Evolutionary conservation across 1,140 invertebrate species (phyloP).

Genomic region (Maconellicoccus hirsutus): DNA sequence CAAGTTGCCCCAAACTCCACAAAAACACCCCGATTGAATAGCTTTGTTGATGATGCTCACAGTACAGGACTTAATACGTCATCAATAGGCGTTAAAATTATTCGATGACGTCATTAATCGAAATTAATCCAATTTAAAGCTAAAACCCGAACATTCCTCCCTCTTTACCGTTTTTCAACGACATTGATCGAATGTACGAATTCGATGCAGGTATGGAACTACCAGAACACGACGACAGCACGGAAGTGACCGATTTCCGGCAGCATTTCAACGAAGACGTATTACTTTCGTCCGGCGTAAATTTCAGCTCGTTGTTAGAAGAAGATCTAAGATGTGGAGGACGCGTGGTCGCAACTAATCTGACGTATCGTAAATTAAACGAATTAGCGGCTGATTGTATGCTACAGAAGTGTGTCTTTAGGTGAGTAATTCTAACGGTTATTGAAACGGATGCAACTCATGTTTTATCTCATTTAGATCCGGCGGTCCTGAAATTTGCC

Average conservation of each 20-base stretch:
- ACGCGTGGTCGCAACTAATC: slow-evolving; percentile 47
- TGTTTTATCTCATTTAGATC: too few relatives aligned
- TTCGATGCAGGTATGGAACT: slow-evolving; percentile 50
- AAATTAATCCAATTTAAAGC: too few relatives aligned
- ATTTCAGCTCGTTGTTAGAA: slow-evolving; percentile 53
- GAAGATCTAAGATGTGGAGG: slow-evolving; percentile 58
- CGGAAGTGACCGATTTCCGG: slow-evolving; percentile 50
- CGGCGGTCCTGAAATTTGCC: slow-evolving; percentile 57
- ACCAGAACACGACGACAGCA: slow-evolving; percentile 49
- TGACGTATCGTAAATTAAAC: slow-evolving; percentile 43
- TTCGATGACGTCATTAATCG: too few relatives aligned
- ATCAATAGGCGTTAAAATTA: too few relatives aligned
- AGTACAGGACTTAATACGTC: too few relatives aligned
- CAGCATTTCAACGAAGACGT: slow-evolving; percentile 50
- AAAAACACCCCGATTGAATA: too few relatives aligned
- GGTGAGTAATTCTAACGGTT: slow-evolving; percentile 32
- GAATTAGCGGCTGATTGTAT: slow-evolving; percentile 48
- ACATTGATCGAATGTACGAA: neutral
- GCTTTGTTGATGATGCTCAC: too few relatives aligned
- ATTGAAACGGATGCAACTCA: neutral
- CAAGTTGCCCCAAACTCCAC: too few relatives aligned
- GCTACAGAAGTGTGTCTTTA: slow-evolving; percentile 56
- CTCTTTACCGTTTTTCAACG: too few relatives aligned
- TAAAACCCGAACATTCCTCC: too few relatives aligned
- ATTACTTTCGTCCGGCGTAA: slow-evolving; percentile 47